These are phyloP conservation scores for Tenebrio molitor DNA, from an alignment of 1,140 invertebrate species.

Conservation along the genomic window DNA sequence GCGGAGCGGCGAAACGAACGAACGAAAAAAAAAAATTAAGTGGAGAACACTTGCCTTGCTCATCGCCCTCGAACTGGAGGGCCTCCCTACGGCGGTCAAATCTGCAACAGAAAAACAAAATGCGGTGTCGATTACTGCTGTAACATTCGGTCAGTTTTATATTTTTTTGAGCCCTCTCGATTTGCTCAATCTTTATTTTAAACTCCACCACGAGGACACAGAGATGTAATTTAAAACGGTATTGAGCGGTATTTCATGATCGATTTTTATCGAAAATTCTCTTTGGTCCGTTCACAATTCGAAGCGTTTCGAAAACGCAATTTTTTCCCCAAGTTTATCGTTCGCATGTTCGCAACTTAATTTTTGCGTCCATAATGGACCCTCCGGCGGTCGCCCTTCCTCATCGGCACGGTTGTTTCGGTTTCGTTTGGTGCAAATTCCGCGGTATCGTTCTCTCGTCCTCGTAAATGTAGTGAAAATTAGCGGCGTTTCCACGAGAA, in stretches of 20 bases:
- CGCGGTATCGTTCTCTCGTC: conserved; percentile 3
- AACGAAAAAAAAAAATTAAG: too few species aligned
- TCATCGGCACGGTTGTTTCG: conserved; percentile 3
- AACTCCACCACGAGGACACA: too few species aligned
- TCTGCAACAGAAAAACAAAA: conserved; percentile 59
- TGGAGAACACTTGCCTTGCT: conserved; percentile 58
- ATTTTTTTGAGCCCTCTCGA: too few species aligned
- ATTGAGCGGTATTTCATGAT: too few species aligned
- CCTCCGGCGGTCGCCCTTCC: conserved; percentile 3
- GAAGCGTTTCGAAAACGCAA: too few species aligned
- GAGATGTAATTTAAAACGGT: too few species aligned
- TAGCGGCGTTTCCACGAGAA: conserved; percentile 25
- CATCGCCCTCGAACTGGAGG: conserved; percentile 60
- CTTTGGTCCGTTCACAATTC: too few species aligned
- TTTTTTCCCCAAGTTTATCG: too few species aligned
- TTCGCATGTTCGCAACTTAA: background rate
- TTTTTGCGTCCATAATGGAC: conserved; percentile 9
- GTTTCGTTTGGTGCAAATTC: conserved; percentile 29
- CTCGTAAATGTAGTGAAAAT: conserved; percentile 36
- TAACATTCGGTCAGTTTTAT: too few species aligned
- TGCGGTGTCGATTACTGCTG: background rate
- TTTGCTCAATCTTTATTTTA: too few species aligned
- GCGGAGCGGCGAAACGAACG: conserved; percentile 9
- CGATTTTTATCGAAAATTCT: too few species aligned
- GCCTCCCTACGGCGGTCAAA: conserved; percentile 59